These are phyloP conservation scores for Oncorhynchus gorbuscha DNA, from an alignment of 2,113 vertebrate genomes.

Conservation along the genomic window DNA sequence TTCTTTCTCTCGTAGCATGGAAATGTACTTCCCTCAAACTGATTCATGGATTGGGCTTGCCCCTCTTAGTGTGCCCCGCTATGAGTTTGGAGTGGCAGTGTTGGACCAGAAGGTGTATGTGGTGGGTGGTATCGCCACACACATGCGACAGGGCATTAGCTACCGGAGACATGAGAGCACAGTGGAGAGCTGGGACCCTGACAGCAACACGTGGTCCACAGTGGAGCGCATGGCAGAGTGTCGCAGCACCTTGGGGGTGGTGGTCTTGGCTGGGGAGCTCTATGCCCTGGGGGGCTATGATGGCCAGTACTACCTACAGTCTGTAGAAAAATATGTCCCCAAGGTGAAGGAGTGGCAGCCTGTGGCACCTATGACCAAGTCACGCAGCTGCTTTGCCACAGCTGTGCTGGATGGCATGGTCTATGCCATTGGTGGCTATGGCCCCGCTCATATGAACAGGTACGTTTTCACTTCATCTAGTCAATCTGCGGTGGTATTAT, in stretches of 20 bases:
- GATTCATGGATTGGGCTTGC: conserved; percentile 98
- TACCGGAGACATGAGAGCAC: conserved; percentile 92
- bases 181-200: conserved; percentile 95
- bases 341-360: conserved; percentile 93
- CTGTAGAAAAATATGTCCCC: conserved; percentile 94
- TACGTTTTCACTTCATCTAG: conserved; percentile 45
- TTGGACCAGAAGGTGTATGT: conserved; percentile 95
- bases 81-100: conserved; percentile 92
- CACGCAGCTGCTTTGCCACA: conserved; percentile 92
- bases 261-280: conserved; percentile 89
- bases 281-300: conserved; percentile 96
- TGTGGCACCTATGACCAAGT: conserved; percentile 93
- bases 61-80: conserved; percentile 88
- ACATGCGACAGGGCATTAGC: conserved; percentile 89
- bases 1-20: conserved; percentile 79
- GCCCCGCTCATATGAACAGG: conserved; percentile 98
- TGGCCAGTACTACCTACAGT: conserved; percentile 91
- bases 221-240: conserved; percentile 91
- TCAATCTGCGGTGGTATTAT: not conserved
- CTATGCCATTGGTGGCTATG: conserved; percentile 95
- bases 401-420: conserved; percentile 94
- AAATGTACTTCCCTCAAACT: conserved; percentile 98
- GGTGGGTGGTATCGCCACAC: conserved; percentile 93
- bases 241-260: conserved; percentile 90
- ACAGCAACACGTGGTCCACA: conserved; percentile 91